Evolutionary conservation across 2,113 vertebrate genomes (phyloP), one percentile per base, ranked within the genome.

Genomic region (Galbula dea): DNA sequence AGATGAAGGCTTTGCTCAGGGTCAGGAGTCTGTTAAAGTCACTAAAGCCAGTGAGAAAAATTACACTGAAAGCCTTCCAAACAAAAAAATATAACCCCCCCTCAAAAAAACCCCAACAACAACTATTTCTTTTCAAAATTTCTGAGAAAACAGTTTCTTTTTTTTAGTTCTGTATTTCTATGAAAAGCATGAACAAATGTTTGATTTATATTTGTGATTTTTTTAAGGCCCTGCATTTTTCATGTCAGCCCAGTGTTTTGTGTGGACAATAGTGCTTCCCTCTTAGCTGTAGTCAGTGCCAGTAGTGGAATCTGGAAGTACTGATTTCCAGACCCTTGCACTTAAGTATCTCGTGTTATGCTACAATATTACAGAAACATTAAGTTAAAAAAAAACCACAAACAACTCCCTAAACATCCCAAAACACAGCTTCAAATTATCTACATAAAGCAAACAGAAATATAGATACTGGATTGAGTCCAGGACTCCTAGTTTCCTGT

Each of bases 321-420:
- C 80, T 90, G 95, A 94, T 96, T 96, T 94, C 74, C 69, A 76
- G 86, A 92, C 77, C 36, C 26, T 86, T 82, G 58, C 7, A 86
- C 32, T 58, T 65, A 41, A 58, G 15, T 65, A 82, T 75, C 95
- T 49, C 3, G 62, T 89, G 82, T 92, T 80, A 54, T 82, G 32
- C 34, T 59, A 80, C 23, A 72, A 21, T 61, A 48, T 73, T 89
- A 76, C 49, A 75, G 30, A 91, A 83, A 57, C 7, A 39, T 16
- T 15, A 61, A 15, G 3, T 49, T 32, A 41, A 22, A 37, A 52
- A 48, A 7, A 6, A 18, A 22, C 6, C 4, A 7, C 16, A 13
- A 34, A 17, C 0, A 15, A 6, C 41, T 43, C 15, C 41, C 41
- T 12, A 43, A 43, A 43, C 41, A 43, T 76, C 20, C 20, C 49